phyloP scores from a whole-genome alignment of 30 jellyfish, hydroid and myxozoan species.

The Turritopsis dohrnii region DNA sequence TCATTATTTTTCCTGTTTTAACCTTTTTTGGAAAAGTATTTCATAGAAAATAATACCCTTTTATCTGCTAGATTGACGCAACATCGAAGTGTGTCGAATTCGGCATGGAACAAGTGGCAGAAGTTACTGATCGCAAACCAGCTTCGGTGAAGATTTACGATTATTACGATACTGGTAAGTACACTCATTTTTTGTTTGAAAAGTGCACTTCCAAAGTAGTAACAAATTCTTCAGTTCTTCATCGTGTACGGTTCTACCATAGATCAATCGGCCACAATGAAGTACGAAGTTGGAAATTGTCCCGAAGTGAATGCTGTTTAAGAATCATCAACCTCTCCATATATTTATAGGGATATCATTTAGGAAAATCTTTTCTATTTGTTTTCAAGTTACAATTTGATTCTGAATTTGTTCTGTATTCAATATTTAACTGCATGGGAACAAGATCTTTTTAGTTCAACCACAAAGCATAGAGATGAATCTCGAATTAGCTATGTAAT shows the following conservation, averaged over 20 bases:
- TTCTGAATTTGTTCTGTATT: too few relatives aligned
- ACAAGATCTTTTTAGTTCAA: too few relatives aligned
- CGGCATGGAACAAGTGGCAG: conserved; percentile 13
- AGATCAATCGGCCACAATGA: conserved; percentile 13
- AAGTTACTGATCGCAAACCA: conserved; percentile 19
- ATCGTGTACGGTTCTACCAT: background rate
- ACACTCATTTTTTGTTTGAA: background rate
- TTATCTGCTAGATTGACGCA: background rate
- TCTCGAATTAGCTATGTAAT: too few relatives aligned
- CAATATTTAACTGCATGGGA: too few relatives aligned
- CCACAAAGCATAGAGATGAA: too few relatives aligned
- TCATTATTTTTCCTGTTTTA: background rate
- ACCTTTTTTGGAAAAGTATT: background rate
- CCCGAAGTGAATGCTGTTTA: conserved; percentile 12
- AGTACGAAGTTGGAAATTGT: conserved; percentile 21
- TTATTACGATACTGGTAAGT: conserved; percentile 19
- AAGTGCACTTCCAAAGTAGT: background rate
- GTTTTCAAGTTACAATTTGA: too few relatives aligned
- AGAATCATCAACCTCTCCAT: too few relatives aligned
- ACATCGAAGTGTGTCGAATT: conserved; percentile 7
- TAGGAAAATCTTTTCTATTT: too few relatives aligned
- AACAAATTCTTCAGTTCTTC: background rate
- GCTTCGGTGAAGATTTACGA: conserved; percentile 12
- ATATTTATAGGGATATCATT: too few relatives aligned
- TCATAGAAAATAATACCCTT: background rate